Base-by-base conservation (phyloP, 2,888 invertebrate species). In the Xestoiulus laeticollis region DNA sequence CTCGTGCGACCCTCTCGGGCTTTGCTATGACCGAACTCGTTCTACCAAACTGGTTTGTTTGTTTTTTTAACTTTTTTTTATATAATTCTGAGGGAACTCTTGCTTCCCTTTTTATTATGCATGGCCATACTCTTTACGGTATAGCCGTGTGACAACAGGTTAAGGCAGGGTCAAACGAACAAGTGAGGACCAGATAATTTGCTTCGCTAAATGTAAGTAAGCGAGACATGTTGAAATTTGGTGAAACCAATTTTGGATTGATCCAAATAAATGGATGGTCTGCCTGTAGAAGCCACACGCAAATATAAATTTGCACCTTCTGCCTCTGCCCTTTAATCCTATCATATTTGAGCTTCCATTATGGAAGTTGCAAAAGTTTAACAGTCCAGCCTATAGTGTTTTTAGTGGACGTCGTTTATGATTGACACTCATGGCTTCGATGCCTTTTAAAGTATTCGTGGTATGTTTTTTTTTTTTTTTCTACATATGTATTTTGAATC, bases 21-120 rank as follows among this genome's bases (percentile, higher is more conserved):
- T 8, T 78, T 12, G 78, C 30, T 78, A 78, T 78, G 78, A 78
- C 78, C 78, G 30, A 78, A 78, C 78, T 78, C 78, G 78, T 78
- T 78, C 78, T 78, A 30, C 78, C 78, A 78, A 78, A 78, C 78
- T 78, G 78, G 78, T 78, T 78, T 78, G 26, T 78, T 78, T 78
- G 22, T 78, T 78, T 22, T 22, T 8, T 22, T 38, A 2, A 22
- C 1, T 26, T 68, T 68, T 68, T 68, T 22, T 78, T 78, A 14
- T n/a, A n/a, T 26, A 78, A 78, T 78, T 78, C 78, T 78, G 78
- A 78, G 30, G 78, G 26, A 48, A 78, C 78, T 78, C 78, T 53
- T 78, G 30, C 26, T 14, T 78, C 26, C 14, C 2, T 26, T 12
- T 30, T 78, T 78, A 22, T 30, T 78, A 78, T 78, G 78, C 78